phyloP scores from a whole-genome alignment of 2,113 vertebrate species.

The Hippopotamus amphibius region DNA sequence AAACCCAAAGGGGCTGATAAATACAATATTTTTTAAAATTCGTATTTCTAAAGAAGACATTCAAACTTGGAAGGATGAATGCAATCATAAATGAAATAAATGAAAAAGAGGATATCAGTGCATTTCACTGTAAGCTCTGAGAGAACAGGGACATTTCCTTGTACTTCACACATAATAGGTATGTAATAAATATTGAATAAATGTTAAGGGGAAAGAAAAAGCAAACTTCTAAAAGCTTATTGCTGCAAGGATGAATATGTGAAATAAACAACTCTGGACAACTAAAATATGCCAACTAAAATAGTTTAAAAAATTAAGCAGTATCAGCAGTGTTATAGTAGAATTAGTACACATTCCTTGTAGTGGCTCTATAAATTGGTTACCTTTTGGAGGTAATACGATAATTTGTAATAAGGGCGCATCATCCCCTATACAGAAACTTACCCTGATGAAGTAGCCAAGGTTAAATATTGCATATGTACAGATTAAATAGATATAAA shows the following conservation, averaged over 20 bases:
- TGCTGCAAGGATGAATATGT: neutral
- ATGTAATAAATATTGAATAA: neutral
- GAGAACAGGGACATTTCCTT: neutral
- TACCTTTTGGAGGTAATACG: neutral
- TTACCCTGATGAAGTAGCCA: neutral
- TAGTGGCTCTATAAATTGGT: neutral
- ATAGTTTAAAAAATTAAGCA: neutral
- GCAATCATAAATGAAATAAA: neutral
- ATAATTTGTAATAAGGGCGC: neutral
- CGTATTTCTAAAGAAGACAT: neutral
- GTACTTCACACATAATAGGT: neutral
- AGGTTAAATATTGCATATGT: neutral
- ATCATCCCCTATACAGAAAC: neutral
- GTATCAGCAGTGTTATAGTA: neutral
- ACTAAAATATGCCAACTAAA: neutral
- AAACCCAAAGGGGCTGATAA: neutral
- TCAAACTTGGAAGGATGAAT: neutral
- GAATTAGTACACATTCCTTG: neutral
- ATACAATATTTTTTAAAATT: neutral
- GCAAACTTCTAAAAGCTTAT: neutral
- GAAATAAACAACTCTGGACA: neutral
- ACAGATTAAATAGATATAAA: constrained; percentile 9
- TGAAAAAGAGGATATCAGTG: neutral
- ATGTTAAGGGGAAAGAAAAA: neutral
- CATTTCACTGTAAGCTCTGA: neutral